Base-by-base conservation (phyloP, 2,888 invertebrate genomes). In the Euzetes globulus region DNA sequence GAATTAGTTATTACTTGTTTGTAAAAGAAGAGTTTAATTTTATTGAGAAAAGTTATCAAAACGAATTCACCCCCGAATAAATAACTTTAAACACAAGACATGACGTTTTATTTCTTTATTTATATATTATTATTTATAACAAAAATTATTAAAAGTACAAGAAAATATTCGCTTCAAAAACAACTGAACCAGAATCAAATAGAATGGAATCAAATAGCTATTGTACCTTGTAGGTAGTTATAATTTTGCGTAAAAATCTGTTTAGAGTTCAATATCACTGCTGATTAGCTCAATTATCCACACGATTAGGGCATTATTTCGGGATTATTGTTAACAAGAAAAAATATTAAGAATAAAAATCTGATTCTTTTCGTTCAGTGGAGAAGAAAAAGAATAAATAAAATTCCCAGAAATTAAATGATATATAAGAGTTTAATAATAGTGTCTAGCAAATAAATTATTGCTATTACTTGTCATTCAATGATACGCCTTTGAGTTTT, bases 381-480 rank as follows among this genome's bases (percentile, higher is more conserved):
- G 7, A 41, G 11, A 41, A 41, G 17, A 47, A 47, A 13, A 7
- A 47, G 25, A 22, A 55, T 2, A 4, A 55, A 55, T 6, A 55
- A 7, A 55, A 55, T 22, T 25, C 13, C 11, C 55, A 55, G 25
- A 11, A 11, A 55, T 55, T 22, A 25, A 55, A 19, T 19, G 50
- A 50, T 50, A n/a, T 25, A 55, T 55, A 55, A 55, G 50, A 19
- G 50, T 55, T 55, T 55, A 55, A 55, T 55, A 55, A 55, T 55
- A 55, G 55, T 9, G 41, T n/a, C 19, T 19, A 6, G 2, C 1
- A 50, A 19, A 19, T 50, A 50, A 13, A 13, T 22, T 55, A 55
- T 22, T 22, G n/a, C 22, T 22, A 55, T 55, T 55, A 22, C 7
- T 55, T 22, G 19, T 25, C 22, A 22, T 55, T 22, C 22, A 55